Percentiles rank a stretch among this genome's conserved stretches.
These are phyloP conservation scores for Rhagoletis pomonella DNA, from an alignment of 1,140 invertebrate species.

Conservation along the genomic window DNA sequence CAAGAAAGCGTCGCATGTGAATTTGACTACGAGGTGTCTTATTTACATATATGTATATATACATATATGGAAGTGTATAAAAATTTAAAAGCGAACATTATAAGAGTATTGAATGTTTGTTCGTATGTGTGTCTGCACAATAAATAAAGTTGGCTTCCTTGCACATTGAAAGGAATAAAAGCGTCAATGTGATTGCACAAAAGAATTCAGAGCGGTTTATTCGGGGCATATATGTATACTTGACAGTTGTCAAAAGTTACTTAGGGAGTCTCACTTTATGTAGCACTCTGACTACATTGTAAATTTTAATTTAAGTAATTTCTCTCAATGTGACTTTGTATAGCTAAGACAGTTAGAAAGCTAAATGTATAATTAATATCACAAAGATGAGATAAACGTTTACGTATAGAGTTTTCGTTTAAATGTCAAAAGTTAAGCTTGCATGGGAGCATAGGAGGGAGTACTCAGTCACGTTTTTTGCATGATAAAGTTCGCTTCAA, in stretches of 20 bases:
- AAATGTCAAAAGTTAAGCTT: no score
- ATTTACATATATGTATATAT: no score
- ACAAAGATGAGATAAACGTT: neutral
- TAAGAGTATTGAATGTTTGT: no score
- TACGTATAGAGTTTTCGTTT: neutral
- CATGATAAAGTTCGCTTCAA: neutral
- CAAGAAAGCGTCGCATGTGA: conserved; percentile 18
- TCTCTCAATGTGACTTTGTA: neutral
- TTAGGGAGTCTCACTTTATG: neutral
- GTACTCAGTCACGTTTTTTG: neutral
- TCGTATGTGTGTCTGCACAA: neutral
- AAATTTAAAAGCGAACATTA: no score
- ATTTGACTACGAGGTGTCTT: no score
- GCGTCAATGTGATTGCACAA: conserved; percentile 39
- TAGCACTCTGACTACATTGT: neutral
- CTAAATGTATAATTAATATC: neutral
- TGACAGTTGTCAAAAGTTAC: conserved; percentile 30
- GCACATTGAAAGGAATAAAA: neutral
- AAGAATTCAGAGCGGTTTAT: conserved; percentile 1
- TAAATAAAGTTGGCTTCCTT: conserved; percentile 22
- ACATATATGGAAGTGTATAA: no score
- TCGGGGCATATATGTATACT: neutral
- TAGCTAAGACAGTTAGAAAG: neutral
- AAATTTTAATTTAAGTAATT: conserved; percentile 45
- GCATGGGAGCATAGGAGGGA: neutral